phyloP scores from a whole-genome alignment of 1,140 invertebrate species.

The Littorina saxatilis region DNA sequence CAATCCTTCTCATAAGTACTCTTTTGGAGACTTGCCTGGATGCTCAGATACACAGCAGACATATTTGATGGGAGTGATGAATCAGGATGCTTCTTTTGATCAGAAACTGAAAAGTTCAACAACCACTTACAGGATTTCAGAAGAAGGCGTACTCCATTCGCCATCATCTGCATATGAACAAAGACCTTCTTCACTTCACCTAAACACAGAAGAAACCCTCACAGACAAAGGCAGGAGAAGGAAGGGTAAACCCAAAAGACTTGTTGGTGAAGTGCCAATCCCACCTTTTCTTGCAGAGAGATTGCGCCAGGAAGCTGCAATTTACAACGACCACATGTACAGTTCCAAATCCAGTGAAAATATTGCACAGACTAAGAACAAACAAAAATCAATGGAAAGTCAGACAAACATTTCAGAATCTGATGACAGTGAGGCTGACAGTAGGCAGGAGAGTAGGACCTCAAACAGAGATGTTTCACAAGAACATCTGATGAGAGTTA shows the following conservation, averaged over 20 bases:
- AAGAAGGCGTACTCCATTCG: neutral
- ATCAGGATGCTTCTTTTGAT: no score
- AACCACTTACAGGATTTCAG: neutral
- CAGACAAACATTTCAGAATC: no score
- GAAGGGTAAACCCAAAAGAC: neutral
- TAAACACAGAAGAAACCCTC: neutral
- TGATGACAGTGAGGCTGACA: no score
- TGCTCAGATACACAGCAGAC: neutral
- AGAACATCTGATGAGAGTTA: no score
- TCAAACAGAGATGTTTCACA: no score
- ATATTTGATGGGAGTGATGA: no score
- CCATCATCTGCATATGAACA: neutral
- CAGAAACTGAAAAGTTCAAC: neutral
- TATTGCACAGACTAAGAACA: no score
- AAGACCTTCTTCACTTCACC: neutral
- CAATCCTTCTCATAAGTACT: neutral
- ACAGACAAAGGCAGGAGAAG: neutral
- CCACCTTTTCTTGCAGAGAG: neutral
- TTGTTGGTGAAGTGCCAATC: neutral
- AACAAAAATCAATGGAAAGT: no score
- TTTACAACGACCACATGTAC: no score
- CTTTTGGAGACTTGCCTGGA: neutral
- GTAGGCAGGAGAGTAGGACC: no score
- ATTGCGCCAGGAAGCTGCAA: neutral
- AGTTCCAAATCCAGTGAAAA: no score